Conservation (phyloP, 2,888 invertebrate genomes). For the Melanostoma mellinum region DNA sequence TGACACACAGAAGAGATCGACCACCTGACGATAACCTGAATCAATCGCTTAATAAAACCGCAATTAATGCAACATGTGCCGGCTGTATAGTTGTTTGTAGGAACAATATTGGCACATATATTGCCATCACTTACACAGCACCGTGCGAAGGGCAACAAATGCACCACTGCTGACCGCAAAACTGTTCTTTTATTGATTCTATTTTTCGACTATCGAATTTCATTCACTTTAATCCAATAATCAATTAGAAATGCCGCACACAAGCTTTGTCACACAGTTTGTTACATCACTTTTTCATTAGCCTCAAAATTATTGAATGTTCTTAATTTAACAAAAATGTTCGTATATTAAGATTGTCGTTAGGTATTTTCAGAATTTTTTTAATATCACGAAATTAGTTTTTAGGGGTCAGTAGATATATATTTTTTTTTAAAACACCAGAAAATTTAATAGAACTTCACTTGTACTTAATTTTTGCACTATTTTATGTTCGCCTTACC, state of each 20-base stretch:
- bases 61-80: constrained; percentile 51
- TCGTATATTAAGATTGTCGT: neutral
- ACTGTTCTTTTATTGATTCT: constrained; percentile 47
- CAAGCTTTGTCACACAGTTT: constrained; percentile 29
- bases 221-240: constrained; percentile 47
- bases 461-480: constrained; percentile 24
- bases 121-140: constrained; percentile 22
- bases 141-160: constrained; percentile 1
- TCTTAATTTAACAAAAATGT: neutral
- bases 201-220: constrained; percentile 69
- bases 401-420: neutral
- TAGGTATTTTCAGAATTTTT: neutral
- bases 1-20: constrained; percentile 47
- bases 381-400: constrained; percentile 1
- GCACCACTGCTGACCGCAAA: constrained; percentile 53
- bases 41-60: constrained; percentile 49
- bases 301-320: neutral
- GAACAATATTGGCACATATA: constrained; percentile 58
- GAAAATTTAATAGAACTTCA: constrained; percentile 16
- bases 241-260: constrained; percentile 40
- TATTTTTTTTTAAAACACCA: constrained; percentile 22
- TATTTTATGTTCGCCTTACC: constrained; percentile 46
- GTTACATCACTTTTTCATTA: constrained; percentile 59
- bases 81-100: constrained; percentile 46
- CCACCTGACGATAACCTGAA: constrained; percentile 28